Evolutionary conservation across 2,797 vertebrate genomes (phyloP), one percentile per base, ranked within the genome.

Genomic region (Glyptemys insculpta): DNA sequence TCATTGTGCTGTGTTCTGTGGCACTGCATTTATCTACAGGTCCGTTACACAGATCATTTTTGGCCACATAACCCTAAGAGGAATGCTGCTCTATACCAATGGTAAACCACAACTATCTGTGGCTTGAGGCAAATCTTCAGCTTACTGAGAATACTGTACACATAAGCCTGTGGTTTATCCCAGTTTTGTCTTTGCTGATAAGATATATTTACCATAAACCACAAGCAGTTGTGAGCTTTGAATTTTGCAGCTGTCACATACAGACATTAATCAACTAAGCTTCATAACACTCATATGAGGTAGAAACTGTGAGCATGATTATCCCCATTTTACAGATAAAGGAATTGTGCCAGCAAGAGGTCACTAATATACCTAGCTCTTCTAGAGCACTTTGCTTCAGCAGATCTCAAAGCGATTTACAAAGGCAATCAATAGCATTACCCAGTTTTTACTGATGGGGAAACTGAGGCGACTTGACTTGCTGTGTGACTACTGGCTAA

Each of bases 171-270:
- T 85, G 92, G 81, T 87, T 93, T 89, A 81, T 81, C 62, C 6
- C 21, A 90, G 72, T 12, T 47, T 91, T 95, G 90, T 62, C 72
- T 93, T 90, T 91, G 44, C 54, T 93, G 31, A 83, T 85, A 57
- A 47, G 80, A 37, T 15, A 1, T 7, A 31, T 86, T 93, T 90
- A 85, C 82, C 76, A 74, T 57, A 87, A 93, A 92, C 72, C 53
- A 1, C 87, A 90, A 89, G 12, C 5, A 34, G 7, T 14, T 86
- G 53, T 80, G 50, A 88, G 44, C 44, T 27, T 78, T 44, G 74
- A 78, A 29, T 78, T 31, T 78, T 44, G 12, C 44, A 78, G 6
- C 8, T 27, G 41, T 29, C 41, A 21, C 65, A 47, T 76, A 76
- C 41, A 25, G 25, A 76, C 7, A 16, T 76, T 76, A 29, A 76